Base-by-base conservation (phyloP, 1,140 invertebrate species). In the Drosophila kikkawai region DNA sequence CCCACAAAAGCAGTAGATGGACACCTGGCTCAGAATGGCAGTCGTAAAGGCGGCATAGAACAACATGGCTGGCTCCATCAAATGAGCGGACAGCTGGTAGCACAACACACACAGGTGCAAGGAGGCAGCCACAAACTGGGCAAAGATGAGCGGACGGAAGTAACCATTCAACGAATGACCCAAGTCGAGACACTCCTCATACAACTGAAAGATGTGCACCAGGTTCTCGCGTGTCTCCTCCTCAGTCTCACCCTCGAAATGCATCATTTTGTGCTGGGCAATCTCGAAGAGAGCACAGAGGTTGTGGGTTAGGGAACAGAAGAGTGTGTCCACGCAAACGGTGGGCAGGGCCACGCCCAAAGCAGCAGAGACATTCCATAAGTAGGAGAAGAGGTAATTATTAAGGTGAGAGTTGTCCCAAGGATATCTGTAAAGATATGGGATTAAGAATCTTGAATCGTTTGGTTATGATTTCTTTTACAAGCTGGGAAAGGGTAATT, bases 1-100 rank as follows among this genome's bases (percentile, higher is more conserved):
- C 9, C 82, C 78, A 15, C 78, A 81, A n/a, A 67, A 50, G 26
- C 82, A 85, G 48, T 85, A 85, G 15, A 81, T 73, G 51, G 67
- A 56, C 12, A 85, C 45, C 51, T 86, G 69, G 4, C 36, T 36
- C 3, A 75, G 66, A 26, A 86, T 79, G 2, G 75, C 74, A 32
- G 56, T 15, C 2, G 61, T 85, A 12, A 85, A 85, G 37, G 61
- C 68, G 17, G 45, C 64, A 19, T 74, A 78, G 42, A 85, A 85
- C 5, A 81, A 50, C 15, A 86, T 26, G 1, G 37, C 58, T 3
- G 69, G 66, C 13, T 75, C 50, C 11, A 37, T 42, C 0, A 86
- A 48, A 75, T 79, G 75, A 3, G 75, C 26, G 6, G 82, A 69
- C 9, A 86, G 15, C 37, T 82, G 82, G 36, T 66, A 78, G 57